A percentile compares a stretch with the other conserved stretches of the same genome.
phyloP scores from a whole-genome alignment of 2,888 invertebrate species.

The Stictocephala bisonia region DNA sequence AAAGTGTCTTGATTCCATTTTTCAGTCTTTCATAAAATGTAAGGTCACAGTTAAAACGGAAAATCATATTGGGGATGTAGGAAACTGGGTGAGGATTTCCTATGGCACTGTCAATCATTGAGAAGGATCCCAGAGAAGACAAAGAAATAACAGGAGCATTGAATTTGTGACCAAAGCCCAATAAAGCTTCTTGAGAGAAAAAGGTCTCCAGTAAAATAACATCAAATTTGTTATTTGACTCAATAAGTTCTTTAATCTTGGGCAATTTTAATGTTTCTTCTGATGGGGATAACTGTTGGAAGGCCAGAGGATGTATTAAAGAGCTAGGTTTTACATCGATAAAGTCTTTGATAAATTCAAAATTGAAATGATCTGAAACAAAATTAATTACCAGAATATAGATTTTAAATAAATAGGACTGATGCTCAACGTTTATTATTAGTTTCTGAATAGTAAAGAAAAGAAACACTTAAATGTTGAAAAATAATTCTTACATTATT shows the following conservation, averaged over 20 bases:
- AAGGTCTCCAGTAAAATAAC: background rate
- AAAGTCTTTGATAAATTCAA: background rate
- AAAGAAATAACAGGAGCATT: background rate
- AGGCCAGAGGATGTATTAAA: background rate
- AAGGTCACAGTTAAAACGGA: background rate
- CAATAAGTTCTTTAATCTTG: background rate
- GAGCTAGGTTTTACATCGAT: background rate
- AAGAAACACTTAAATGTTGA: too few species aligned
- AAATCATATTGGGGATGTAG: background rate
- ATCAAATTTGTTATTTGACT: background rate
- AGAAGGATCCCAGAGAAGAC: background rate
- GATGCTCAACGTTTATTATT: too few species aligned
- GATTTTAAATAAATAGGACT: too few species aligned
- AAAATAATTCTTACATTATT: too few species aligned
- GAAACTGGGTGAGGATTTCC: background rate
- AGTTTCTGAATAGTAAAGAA: too few species aligned
- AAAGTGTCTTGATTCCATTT: background rate
- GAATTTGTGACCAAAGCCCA: background rate
- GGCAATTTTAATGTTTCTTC: background rate
- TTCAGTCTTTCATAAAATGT: slow-evolving; percentile 1
- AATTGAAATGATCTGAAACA: background rate
- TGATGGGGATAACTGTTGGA: background rate
- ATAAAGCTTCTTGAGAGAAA: background rate
- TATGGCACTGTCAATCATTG: background rate
- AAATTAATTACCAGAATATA: background rate